Conservation (phyloP, 2,797 vertebrate species). For the Schizopygopsis malacanthus region DNA sequence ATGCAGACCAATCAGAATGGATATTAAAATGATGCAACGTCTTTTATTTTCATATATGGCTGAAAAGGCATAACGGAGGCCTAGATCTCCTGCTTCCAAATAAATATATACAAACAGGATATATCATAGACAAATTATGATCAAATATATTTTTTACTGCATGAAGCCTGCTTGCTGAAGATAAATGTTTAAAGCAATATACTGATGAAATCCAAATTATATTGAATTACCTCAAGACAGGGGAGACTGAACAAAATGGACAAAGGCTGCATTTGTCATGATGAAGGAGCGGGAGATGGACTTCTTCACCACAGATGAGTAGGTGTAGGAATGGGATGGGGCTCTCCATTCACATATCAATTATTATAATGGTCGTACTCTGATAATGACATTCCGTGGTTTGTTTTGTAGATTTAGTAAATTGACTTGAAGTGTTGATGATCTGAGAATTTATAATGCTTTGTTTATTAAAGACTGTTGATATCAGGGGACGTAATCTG, state of each 20-base stretch:
- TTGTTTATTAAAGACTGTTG: too few species aligned
- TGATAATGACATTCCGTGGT: neutral
- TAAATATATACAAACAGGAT: neutral
- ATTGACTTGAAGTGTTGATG: constrained; percentile 1
- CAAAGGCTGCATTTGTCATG: neutral
- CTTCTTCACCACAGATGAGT: neutral
- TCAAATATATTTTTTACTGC: neutral
- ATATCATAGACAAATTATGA: neutral
- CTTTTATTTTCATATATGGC: neutral
- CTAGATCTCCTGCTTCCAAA: neutral
- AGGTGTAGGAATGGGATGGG: neutral
- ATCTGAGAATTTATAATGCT: too few species aligned
- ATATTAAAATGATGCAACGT: neutral
- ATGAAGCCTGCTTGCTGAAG: neutral
- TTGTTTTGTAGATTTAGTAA: neutral
- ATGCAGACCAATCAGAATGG: neutral
- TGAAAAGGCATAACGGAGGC: neutral
- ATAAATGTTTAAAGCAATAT: neutral
- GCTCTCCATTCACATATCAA: neutral
- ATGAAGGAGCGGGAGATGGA: neutral
- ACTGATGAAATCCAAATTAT: neutral
- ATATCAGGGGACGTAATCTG: neutral
- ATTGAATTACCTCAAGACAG: neutral
- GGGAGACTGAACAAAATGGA: neutral
- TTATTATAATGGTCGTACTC: neutral